These are phyloP conservation scores for Pocillopora grandis DNA, from an alignment of 92 coral and sea anemone species.

Conservation along the genomic window DNA sequence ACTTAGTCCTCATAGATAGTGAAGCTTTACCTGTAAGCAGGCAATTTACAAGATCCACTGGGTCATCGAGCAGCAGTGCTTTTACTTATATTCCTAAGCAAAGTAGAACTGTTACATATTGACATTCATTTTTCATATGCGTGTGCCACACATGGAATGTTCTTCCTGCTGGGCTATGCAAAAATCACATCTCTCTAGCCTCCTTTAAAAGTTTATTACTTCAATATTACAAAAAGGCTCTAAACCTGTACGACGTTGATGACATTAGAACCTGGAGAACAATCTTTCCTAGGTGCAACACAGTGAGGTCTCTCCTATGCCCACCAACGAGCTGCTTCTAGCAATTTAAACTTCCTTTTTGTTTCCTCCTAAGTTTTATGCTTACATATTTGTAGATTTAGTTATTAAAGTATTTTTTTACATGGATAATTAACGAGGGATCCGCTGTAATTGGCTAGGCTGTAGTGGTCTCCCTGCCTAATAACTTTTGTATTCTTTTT, in stretches of 20 bases:
- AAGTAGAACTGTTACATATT: slow-evolving; percentile 47
- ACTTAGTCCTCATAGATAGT: no score
- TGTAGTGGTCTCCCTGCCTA: no score
- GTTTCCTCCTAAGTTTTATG: background rate
- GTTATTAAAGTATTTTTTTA: background rate
- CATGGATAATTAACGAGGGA: background rate
- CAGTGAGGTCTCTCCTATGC: no score
- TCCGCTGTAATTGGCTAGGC: background rate
- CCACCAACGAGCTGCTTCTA: background rate
- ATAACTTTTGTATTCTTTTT: background rate
- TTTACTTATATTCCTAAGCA: slow-evolving; percentile 40
- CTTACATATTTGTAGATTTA: background rate
- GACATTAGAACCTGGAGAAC: no score
- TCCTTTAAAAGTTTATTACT: slow-evolving; percentile 16
- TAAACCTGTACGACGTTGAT: background rate
- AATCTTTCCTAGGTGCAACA: no score
- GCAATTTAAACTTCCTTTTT: background rate
- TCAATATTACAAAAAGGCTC: slow-evolving; percentile 15
- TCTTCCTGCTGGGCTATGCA: no score
- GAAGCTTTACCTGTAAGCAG: no score
- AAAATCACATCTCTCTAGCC: no score
- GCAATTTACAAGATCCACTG: slow-evolving; percentile 27
- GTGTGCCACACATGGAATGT: no score
- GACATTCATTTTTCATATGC: background rate
- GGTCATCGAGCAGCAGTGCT: slow-evolving; percentile 37